These are phyloP conservation scores for Myiopsitta monachus DNA, from an alignment of 2,113 vertebrate genomes.

Conservation along the genomic window DNA sequence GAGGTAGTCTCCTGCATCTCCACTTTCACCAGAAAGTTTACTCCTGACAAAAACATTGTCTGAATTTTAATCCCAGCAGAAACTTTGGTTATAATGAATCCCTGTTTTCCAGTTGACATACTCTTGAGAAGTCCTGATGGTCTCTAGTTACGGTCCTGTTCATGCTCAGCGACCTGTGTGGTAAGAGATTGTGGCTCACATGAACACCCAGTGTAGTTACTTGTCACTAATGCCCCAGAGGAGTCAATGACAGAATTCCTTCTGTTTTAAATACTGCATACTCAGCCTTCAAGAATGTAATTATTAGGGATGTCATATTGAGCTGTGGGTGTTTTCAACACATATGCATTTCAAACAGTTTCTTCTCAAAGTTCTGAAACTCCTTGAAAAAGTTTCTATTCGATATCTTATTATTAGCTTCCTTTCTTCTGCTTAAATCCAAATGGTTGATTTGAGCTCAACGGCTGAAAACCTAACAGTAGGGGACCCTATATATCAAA, in stretches of 20 bases:
- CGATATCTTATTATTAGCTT: neutral
- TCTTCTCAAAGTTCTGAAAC: conserved; percentile 9
- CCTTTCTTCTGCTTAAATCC: neutral
- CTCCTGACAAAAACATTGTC: neutral
- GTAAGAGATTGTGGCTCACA: neutral
- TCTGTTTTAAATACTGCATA: neutral
- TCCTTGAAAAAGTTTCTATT: neutral
- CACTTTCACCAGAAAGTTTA: neutral
- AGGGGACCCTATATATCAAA: neutral
- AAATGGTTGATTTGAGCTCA: neutral
- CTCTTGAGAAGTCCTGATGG: neutral
- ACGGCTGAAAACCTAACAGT: neutral
- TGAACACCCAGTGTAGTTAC: neutral
- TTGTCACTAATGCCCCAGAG: fast-evolving
- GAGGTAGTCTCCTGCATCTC: neutral
- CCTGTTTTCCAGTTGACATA: neutral
- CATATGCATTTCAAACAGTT: neutral
- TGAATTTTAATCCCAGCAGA: neutral
- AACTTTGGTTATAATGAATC: neutral
- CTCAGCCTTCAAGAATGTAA: neutral
- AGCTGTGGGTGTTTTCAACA: neutral
- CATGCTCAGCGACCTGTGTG: neutral
- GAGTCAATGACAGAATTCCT: neutral
- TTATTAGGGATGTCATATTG: neutral
- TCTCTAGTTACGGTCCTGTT: neutral